These are phyloP conservation scores for Drosophila grimshawi DNA, from an alignment of 1,140 invertebrate genomes.

Conservation along the genomic window DNA sequence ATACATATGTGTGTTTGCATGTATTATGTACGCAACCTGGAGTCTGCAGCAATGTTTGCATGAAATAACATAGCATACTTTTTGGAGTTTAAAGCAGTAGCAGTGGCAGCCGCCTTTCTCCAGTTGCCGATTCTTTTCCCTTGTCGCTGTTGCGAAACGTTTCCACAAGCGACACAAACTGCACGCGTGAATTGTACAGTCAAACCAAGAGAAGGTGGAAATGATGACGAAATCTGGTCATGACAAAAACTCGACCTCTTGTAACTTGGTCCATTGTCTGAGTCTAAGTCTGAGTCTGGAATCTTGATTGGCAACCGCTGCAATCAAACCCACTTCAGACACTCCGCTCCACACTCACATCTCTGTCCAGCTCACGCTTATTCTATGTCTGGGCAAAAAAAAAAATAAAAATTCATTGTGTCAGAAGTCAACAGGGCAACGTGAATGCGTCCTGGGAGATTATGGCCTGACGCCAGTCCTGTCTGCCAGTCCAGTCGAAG, in stretches of 20 bases:
- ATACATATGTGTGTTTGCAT: neutral
- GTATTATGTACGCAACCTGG: neutral
- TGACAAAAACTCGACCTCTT: constrained; percentile 52
- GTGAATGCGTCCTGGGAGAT: constrained; percentile 63
- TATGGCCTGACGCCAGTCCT: constrained; percentile 56
- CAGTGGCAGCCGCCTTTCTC: constrained; percentile 28
- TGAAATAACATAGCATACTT: constrained; percentile 40
- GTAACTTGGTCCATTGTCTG: constrained; percentile 60
- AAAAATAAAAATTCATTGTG: constrained; percentile 39
- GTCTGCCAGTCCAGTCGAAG: constrained; percentile 45
- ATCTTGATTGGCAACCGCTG: constrained; percentile 58
- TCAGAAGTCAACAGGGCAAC: constrained; percentile 43
- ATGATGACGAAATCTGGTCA: constrained; percentile 26
- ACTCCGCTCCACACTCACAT: neutral
- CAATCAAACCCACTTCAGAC: constrained; percentile 34
- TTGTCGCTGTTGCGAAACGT: constrained; percentile 45
- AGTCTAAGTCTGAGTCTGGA: constrained; percentile 28
- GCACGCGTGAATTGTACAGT: constrained; percentile 55
- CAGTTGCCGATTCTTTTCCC: constrained; percentile 16
- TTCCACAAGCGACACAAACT: constrained; percentile 58
- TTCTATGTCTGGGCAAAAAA: neutral
- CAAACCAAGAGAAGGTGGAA: constrained; percentile 1
- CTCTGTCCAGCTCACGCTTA: constrained; percentile 1
- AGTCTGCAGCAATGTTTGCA: constrained; percentile 66
- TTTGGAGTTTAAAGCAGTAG: constrained; percentile 30